Evolutionary conservation across 2,797 vertebrate genomes (phyloP).

Genomic region (Gymnoscopelus microlampas): DNA sequence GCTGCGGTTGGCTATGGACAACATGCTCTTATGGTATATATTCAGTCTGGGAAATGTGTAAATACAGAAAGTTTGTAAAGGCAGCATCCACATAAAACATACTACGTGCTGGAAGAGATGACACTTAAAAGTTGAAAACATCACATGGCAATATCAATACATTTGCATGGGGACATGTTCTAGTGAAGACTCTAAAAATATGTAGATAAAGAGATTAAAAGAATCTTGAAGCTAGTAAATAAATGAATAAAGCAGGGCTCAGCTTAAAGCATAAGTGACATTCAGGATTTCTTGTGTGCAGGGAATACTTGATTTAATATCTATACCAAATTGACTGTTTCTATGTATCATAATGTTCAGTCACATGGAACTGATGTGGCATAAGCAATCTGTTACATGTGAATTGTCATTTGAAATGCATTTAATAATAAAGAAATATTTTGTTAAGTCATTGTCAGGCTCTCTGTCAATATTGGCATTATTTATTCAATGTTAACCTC

Average conservation of each 20-base stretch:
- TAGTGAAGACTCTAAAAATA: not conserved
- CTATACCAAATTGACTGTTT: not conserved
- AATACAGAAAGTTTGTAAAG: not conserved
- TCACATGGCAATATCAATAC: too few species aligned
- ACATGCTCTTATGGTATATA: not conserved
- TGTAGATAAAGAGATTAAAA: too few species aligned
- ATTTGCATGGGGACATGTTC: too few species aligned
- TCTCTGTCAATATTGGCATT: not conserved
- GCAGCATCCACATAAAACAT: too few species aligned
- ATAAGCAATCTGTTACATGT: not conserved
- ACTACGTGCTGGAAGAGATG: too few species aligned
- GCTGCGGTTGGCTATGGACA: not conserved
- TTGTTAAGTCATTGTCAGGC: constrained; percentile 16
- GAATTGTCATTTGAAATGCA: constrained; percentile 9
- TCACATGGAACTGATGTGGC: not conserved
- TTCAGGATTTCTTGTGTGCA: not conserved
- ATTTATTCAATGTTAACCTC: not conserved
- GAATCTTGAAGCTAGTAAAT: too few species aligned
- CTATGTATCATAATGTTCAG: constrained; percentile 3
- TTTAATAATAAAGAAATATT: constrained; percentile 56
- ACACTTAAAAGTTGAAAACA: too few species aligned
- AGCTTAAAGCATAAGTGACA: not conserved
- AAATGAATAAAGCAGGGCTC: too few species aligned
- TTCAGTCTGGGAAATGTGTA: not conserved
- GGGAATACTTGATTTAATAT: not conserved